A percentile compares a stretch with the other conserved stretches of the same genome.
phyloP scores from a whole-genome alignment of 64 coral and sea anemone genomes.

The Orbicella faveolata region DNA sequence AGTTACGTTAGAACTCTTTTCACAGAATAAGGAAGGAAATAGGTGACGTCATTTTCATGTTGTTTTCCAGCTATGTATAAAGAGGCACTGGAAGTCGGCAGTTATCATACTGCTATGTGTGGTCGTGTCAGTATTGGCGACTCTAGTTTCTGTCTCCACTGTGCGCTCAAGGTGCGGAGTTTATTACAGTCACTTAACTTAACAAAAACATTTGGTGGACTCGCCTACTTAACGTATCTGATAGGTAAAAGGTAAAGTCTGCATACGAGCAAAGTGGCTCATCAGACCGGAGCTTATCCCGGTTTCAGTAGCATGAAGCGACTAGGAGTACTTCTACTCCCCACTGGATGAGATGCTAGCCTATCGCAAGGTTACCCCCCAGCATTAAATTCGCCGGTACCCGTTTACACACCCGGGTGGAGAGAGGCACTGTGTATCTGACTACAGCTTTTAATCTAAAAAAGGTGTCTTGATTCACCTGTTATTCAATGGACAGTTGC shows the following conservation, averaged over 20 bases:
- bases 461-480: background rate
- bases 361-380: too few relatives aligned
- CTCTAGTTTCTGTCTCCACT: background rate
- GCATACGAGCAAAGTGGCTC: too few relatives aligned
- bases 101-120: background rate
- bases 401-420: too few relatives aligned
- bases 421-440: background rate
- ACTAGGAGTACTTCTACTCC: too few relatives aligned
- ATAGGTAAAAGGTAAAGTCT: too few relatives aligned
- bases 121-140: background rate
- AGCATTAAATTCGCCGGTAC: too few relatives aligned
- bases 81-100: slow-evolving; percentile 3
- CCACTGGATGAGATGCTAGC: too few relatives aligned
- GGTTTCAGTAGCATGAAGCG: too few relatives aligned
- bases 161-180: background rate
- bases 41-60: background rate
- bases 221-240: background rate
- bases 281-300: too few relatives aligned
- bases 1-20: too few relatives aligned
- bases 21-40: too few relatives aligned
- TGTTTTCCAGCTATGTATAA: background rate
- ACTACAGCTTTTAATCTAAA: background rate
- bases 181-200: background rate
- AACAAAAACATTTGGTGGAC: background rate
- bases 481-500: background rate